phyloP scores from a whole-genome alignment of 2,888 invertebrate genomes.

The Stenodera caucasica region DNA sequence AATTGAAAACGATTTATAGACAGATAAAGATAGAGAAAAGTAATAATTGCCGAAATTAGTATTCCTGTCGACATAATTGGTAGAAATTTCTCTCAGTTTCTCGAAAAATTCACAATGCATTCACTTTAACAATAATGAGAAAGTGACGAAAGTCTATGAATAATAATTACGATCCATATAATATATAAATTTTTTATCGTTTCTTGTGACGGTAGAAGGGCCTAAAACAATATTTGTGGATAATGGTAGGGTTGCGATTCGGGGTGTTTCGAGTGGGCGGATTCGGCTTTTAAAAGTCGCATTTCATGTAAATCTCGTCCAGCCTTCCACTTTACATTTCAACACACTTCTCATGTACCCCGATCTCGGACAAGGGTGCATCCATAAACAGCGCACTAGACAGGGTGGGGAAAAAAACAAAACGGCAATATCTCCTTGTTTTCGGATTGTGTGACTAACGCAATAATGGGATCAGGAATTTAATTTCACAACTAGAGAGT shows the following conservation, averaged over 20 bases:
- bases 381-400: too few species aligned
- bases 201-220: background rate
- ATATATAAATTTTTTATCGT: background rate
- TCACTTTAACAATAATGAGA: slow-evolving; percentile 6
- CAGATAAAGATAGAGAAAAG: background rate
- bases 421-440: background rate
- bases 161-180: slow-evolving; percentile 9
- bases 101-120: slow-evolving; percentile 6
- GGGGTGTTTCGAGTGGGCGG: background rate
- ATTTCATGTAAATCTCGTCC: slow-evolving; percentile 11
- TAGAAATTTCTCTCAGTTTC: slow-evolving; percentile 5
- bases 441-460: slow-evolving; percentile 7
- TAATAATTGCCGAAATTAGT: slow-evolving; percentile 10
- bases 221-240: background rate
- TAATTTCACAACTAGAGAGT: slow-evolving; percentile 18
- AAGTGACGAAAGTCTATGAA: slow-evolving; percentile 11
- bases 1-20: background rate
- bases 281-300: slow-evolving; percentile 3
- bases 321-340: background rate
- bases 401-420: too few species aligned
- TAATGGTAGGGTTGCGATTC: background rate
- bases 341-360: background rate
- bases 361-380: background rate
- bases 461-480: slow-evolving; percentile 19
- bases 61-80: slow-evolving; percentile 10